Evolutionary conservation across 2,797 vertebrate species (phyloP).

Genomic region (Antrozous pallidus): DNA sequence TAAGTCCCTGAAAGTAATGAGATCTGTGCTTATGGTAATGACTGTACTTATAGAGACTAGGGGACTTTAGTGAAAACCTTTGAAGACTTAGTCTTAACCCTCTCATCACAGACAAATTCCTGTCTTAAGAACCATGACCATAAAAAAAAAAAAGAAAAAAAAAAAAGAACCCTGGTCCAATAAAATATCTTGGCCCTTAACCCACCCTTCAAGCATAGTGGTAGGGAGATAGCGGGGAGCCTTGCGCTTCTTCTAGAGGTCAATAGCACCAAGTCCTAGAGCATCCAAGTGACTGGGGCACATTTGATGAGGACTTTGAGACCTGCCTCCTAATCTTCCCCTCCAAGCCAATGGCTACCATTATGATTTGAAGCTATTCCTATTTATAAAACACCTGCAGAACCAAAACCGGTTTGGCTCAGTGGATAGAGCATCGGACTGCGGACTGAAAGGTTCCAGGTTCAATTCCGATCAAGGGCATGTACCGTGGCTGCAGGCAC

Average conservation of each 20-base stretch:
- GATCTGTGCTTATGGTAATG: background rate
- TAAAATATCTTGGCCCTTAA: background rate
- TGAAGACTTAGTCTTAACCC: background rate
- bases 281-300: background rate
- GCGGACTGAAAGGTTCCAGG: no score
- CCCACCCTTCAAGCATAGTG: background rate
- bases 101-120: background rate
- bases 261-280: background rate
- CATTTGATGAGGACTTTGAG: background rate
- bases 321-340: background rate
- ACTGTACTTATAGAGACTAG: background rate
- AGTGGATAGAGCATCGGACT: no score
- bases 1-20: conserved; percentile 20
- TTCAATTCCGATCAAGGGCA: no score
- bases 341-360: background rate
- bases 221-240: background rate
- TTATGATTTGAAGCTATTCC: background rate
- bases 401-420: no score
- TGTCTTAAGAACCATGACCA: background rate
- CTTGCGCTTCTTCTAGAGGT: background rate
- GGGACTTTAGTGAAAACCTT: background rate
- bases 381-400: background rate
- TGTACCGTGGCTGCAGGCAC: no score
- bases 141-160: background rate
- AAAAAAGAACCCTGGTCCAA: background rate